Conservation (phyloP, 2,888 invertebrate genomes). For the Andrena praecox region DNA sequence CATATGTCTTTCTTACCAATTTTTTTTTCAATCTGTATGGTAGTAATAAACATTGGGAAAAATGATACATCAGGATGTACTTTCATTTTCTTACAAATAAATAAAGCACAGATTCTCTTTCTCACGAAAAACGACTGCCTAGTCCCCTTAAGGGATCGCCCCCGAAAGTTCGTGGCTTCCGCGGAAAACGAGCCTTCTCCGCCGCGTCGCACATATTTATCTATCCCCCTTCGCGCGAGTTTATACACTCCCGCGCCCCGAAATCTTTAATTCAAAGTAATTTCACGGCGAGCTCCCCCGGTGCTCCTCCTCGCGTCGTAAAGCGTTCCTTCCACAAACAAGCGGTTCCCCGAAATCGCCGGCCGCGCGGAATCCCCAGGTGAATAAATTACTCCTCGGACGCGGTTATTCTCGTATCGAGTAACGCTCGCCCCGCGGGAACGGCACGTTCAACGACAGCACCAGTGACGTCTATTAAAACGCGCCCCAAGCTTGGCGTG, state of each 20-base stretch:
- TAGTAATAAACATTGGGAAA: no score
- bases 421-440: constrained; percentile 19
- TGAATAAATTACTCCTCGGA: constrained; percentile 32
- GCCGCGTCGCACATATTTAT: background rate
- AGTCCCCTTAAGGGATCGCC: background rate
- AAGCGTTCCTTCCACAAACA: constrained; percentile 21
- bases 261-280: constrained; percentile 14
- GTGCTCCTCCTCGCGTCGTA: constrained; percentile 18
- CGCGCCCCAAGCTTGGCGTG: background rate
- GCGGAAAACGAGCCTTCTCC: background rate
- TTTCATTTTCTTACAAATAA: no score
- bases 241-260: constrained; percentile 3
- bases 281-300: constrained; percentile 6
- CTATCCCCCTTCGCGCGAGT: background rate
- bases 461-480: constrained; percentile 34
- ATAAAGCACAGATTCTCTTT: no score
- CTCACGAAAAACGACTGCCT: no score
- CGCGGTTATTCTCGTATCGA: constrained; percentile 37
- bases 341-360: constrained; percentile 25
- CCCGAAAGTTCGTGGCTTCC: background rate
- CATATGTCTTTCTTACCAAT: no score
- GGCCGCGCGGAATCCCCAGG: constrained; percentile 17
- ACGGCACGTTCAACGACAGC: background rate
- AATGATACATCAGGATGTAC: no score
- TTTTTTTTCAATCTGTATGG: no score